phyloP scores from a whole-genome alignment of 1,140 invertebrate species.

The Drosophila kepulauana region DNA sequence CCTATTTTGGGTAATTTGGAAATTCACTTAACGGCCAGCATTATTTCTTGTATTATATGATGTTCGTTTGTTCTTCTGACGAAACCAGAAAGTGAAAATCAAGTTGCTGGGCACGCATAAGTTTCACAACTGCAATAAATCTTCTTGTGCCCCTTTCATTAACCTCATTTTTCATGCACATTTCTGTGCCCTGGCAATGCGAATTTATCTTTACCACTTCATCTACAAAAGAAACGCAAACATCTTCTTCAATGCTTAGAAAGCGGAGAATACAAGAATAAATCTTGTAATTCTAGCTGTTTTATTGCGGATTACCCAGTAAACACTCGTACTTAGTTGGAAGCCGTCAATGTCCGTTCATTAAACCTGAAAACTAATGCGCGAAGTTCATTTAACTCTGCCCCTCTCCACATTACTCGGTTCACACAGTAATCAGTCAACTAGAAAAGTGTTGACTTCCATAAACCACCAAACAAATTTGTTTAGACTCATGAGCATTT shows the following conservation, averaged over 20 bases:
- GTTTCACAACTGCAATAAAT: slow-evolving; percentile 73
- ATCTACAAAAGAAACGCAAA: slow-evolving; percentile 46
- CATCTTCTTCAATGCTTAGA: slow-evolving; percentile 58
- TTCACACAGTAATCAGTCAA: slow-evolving; percentile 70
- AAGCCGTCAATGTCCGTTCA: slow-evolving; percentile 38
- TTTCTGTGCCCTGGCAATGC: slow-evolving; percentile 38
- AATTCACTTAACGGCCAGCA: slow-evolving; percentile 58
- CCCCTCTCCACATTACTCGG: background rate
- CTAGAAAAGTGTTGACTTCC: slow-evolving; percentile 72
- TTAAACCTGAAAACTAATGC: slow-evolving; percentile 32
- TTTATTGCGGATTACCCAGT: slow-evolving; percentile 31
- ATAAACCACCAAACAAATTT: slow-evolving; percentile 64
- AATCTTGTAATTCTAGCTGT: slow-evolving; percentile 46
- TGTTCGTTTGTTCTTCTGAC: slow-evolving; percentile 31
- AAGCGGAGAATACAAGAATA: slow-evolving; percentile 50
- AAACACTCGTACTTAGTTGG: background rate
- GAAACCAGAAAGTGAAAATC: slow-evolving; percentile 70
- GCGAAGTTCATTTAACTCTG: slow-evolving; percentile 52
- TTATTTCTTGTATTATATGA: slow-evolving; percentile 14
- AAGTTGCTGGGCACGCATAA: slow-evolving; percentile 45
- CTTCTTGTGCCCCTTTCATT: slow-evolving; percentile 66
- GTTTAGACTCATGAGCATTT: slow-evolving; percentile 58
- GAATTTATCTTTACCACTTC: slow-evolving; percentile 57
- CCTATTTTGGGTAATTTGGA: slow-evolving; percentile 46
- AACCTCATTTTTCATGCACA: slow-evolving; percentile 64